Evolutionary conservation across 2,888 invertebrate genomes (phyloP).

Genomic region (Autographa pulchrina): DNA sequence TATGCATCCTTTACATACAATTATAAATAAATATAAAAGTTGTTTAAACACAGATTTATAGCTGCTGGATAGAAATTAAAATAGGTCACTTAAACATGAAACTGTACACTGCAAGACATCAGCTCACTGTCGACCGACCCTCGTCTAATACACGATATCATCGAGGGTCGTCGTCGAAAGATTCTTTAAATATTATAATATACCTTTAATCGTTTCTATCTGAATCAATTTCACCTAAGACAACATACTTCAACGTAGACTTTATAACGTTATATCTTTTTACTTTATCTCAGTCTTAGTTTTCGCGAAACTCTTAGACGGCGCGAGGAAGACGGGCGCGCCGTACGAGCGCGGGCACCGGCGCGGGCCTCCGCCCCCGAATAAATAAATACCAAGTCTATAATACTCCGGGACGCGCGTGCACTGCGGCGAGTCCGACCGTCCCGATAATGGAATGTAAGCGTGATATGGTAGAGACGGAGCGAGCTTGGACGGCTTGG

Average conservation of each 20-base stretch:
- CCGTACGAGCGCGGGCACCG: conserved; percentile 59
- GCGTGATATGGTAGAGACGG: conserved; percentile 81
- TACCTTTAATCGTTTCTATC: conserved; percentile 87
- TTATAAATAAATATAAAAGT: conserved; percentile 88
- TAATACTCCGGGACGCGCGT: conserved; percentile 83
- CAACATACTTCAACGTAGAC: conserved; percentile 87
- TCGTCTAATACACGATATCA: conserved; percentile 53
- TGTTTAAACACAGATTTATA: conserved; percentile 88
- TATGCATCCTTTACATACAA: conserved; percentile 84
- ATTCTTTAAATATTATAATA: conserved; percentile 86
- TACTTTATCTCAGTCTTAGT: conserved; percentile 89
- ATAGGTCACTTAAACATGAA: conserved; percentile 84
- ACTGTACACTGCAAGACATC: conserved; percentile 85
- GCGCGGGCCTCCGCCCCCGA: conserved; percentile 71
- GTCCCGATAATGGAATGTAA: conserved; percentile 89
- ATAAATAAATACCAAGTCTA: conserved; percentile 88
- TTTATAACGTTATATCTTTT: conserved; percentile 87
- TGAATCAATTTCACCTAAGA: conserved; percentile 88
- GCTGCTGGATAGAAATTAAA: conserved; percentile 86
- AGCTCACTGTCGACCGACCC: conserved; percentile 62
- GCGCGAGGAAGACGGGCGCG: conserved; percentile 79
- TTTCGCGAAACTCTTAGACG: conserved; percentile 86
- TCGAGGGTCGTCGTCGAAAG: conserved; percentile 66
- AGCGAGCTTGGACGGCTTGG: conserved; percentile 62
- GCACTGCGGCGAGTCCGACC: conserved; percentile 78